These are phyloP conservation scores for Sinocyclocheilus grahami DNA, from an alignment of 2,113 vertebrate genomes.

Conservation along the genomic window DNA sequence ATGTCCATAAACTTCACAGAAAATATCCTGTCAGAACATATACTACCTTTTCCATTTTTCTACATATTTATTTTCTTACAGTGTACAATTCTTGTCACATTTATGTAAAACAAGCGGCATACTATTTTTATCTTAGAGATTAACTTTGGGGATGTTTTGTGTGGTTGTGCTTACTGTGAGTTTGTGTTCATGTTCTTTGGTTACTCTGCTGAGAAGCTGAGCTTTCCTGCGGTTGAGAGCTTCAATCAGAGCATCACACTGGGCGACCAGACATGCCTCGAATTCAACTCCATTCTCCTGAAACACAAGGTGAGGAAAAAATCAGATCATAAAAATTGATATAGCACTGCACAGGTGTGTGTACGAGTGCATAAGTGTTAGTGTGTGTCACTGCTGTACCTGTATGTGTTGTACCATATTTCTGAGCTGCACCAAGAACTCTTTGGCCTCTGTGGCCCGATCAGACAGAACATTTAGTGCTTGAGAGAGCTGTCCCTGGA, in stretches of 20 bases:
- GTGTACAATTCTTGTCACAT: too few relatives aligned
- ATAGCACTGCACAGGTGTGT: not conserved
- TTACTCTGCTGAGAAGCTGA: slow-evolving; percentile 90
- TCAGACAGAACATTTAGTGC: slow-evolving; percentile 93
- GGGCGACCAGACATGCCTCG: slow-evolving; percentile 95
- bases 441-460: slow-evolving; percentile 95
- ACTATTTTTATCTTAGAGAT: not conserved
- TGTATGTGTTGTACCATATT: slow-evolving; percentile 98
- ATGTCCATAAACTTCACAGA: too few relatives aligned
- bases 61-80: too few relatives aligned
- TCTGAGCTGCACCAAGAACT: slow-evolving; percentile 94
- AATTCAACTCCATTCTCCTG: slow-evolving; percentile 99
- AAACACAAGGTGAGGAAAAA: not conserved
- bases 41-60: too few relatives aligned
- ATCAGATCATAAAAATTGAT: not conserved
- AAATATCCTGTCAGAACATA: too few relatives aligned
- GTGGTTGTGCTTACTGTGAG: slow-evolving; percentile 81
- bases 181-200: slow-evolving; percentile 98
- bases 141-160: not conserved
- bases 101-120: too few relatives aligned
- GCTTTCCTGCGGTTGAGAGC: slow-evolving; percentile 95
- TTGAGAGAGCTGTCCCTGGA: slow-evolving; percentile 95
- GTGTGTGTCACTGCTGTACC: slow-evolving; percentile 71
- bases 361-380: not conserved
- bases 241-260: slow-evolving; percentile 97